These are phyloP conservation scores for Azemiops feae DNA, from an alignment of 2,113 vertebrate species.

Conservation along the genomic window DNA sequence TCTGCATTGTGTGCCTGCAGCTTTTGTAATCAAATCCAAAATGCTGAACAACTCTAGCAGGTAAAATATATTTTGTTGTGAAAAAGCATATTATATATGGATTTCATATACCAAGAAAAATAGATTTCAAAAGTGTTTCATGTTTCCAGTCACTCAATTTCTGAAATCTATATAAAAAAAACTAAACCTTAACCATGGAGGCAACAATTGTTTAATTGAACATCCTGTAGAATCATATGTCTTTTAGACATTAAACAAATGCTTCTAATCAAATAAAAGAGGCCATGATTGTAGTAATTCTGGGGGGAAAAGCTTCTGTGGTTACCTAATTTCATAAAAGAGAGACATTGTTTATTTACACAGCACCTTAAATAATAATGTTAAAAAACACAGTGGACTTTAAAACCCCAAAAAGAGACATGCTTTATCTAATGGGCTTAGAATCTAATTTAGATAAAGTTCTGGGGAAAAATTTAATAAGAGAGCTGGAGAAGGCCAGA, in stretches of 20 bases:
- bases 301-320: conserved; percentile 20
- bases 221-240: conserved; percentile 28
- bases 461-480: neutral
- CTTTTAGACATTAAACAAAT: conserved; percentile 29
- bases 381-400: conserved; percentile 42
- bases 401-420: neutral
- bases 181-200: neutral
- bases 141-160: neutral
- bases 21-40: neutral
- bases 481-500: neutral
- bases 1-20: neutral
- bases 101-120: neutral
- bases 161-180: neutral
- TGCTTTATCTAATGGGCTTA: neutral
- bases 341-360: conserved; percentile 17
- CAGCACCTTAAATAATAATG: conserved; percentile 27
- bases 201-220: conserved; percentile 19
- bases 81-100: neutral
- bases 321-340: conserved; percentile 34
- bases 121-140: neutral
- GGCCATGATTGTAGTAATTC: conserved; percentile 29
- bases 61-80: neutral
- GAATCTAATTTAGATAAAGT: conserved; percentile 16
- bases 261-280: conserved; percentile 6
- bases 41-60: neutral